Percentiles rank a stretch among this genome's conserved stretches.
Conservation (phyloP, 2,888 invertebrate genomes). For the Apoderus coryli region DNA sequence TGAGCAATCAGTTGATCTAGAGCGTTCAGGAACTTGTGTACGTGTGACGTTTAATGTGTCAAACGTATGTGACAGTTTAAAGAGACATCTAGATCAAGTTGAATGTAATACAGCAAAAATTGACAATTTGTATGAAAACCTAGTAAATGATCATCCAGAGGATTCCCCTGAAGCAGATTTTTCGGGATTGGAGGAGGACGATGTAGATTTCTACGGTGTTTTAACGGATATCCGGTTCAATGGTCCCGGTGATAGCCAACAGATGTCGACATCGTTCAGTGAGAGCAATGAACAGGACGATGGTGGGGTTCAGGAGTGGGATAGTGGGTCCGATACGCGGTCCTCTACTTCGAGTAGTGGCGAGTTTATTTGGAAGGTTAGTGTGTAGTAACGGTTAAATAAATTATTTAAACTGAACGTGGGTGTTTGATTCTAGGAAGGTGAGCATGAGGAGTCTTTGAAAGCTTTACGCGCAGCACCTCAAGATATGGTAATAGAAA, state of each 20-base stretch:
- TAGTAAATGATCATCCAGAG: too few relatives aligned
- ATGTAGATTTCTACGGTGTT: conserved; percentile 25
- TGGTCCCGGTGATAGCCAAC: conserved; percentile 29
- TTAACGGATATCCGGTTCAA: conserved; percentile 32
- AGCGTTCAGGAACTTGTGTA: too few relatives aligned
- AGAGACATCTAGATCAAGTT: too few relatives aligned
- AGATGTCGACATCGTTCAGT: conserved; percentile 36
- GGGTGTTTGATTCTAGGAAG: conserved; percentile 26
- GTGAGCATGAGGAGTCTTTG: conserved; percentile 34
- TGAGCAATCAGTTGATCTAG: too few relatives aligned
- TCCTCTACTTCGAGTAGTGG: conserved; percentile 64
- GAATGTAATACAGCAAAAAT: too few relatives aligned
- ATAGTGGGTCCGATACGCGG: conserved; percentile 52
- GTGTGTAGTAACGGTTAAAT: conserved; percentile 14
- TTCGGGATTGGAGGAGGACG: conserved; percentile 15
- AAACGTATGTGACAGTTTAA: too few relatives aligned
- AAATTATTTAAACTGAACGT: conserved; percentile 1
- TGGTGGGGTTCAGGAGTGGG: conserved; percentile 60
- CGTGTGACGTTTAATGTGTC: too few relatives aligned
- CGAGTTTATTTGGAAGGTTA: conserved; percentile 68
- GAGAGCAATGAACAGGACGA: conserved; percentile 38
- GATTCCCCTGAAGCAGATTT: too few relatives aligned
- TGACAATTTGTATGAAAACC: too few relatives aligned
- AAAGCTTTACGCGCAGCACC: conserved; percentile 32
- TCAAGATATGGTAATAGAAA: conserved; percentile 31